Conservation (phyloP, 2,113 vertebrate species). For the Taxidea taxus region DNA sequence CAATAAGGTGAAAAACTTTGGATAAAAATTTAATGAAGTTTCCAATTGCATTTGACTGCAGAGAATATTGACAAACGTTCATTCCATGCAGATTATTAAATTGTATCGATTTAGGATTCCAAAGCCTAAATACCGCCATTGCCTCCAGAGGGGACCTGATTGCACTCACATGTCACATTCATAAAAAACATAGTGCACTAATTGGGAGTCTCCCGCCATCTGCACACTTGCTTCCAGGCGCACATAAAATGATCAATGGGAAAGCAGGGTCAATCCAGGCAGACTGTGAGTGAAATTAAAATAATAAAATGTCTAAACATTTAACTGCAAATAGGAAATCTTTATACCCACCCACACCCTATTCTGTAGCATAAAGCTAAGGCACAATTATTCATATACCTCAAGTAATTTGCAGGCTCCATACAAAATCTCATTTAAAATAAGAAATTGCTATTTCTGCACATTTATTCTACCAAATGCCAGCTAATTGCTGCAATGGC, state of each 20-base stretch:
- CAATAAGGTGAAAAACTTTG: conserved; percentile 79
- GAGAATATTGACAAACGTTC: conserved; percentile 78
- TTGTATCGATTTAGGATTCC: conserved; percentile 79
- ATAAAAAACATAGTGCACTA: conserved; percentile 78
- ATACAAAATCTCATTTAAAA: conserved; percentile 91
- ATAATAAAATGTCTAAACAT: conserved; percentile 91
- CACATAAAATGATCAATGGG: conserved; percentile 85
- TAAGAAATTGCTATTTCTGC: conserved; percentile 91
- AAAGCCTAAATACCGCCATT: conserved; percentile 68
- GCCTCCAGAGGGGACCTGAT: conserved; percentile 77
- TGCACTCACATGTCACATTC: conserved; percentile 80
- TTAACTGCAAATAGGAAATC: conserved; percentile 90
- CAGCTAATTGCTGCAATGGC: conserved; percentile 91
- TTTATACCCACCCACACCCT: conserved; percentile 86
- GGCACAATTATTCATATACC: conserved; percentile 89
- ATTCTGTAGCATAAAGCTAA: conserved; percentile 86
- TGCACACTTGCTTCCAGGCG: conserved; percentile 82
- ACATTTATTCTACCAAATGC: conserved; percentile 91
- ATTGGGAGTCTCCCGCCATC: conserved; percentile 85
- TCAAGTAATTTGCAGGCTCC: conserved; percentile 88
- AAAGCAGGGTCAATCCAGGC: conserved; percentile 86
- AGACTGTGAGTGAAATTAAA: conserved; percentile 88
- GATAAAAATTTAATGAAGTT: conserved; percentile 83
- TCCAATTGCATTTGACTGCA: conserved; percentile 66
- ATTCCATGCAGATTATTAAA: conserved; percentile 77